These are phyloP conservation scores for Pogonocherus hispidulus DNA, from an alignment of 2,888 invertebrate genomes.

Conservation along the genomic window DNA sequence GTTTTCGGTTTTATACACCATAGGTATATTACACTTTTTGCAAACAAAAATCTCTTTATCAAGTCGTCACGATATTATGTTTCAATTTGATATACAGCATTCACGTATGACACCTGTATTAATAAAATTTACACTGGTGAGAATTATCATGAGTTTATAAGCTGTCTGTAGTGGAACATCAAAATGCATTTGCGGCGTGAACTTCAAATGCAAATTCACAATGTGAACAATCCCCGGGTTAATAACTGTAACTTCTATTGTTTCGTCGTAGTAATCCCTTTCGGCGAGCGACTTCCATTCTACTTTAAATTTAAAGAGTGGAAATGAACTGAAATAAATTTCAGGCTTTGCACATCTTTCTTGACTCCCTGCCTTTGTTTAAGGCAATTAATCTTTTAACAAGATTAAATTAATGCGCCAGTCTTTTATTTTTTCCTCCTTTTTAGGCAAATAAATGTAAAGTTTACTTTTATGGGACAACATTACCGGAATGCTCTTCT, in stretches of 20 bases:
- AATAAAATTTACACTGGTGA: too few species aligned
- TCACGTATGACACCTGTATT: too few species aligned
- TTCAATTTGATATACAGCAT: too few species aligned
- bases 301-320: slow-evolving; percentile 54
- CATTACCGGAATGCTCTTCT: slow-evolving; percentile 41
- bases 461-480: slow-evolving; percentile 43
- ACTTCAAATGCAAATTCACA: slow-evolving; percentile 48
- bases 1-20: too few species aligned
- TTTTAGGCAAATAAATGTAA: slow-evolving; percentile 40
- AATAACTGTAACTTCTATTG: slow-evolving; percentile 53
- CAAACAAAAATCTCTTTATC: too few species aligned
- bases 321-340: slow-evolving; percentile 57
- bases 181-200: slow-evolving; percentile 32
- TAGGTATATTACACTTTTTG: too few species aligned
- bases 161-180: slow-evolving; percentile 9
- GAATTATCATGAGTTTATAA: slow-evolving; percentile 6
- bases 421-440: slow-evolving; percentile 38
- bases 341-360: slow-evolving; percentile 54
- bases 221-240: slow-evolving; percentile 44
- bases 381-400: slow-evolving; percentile 55
- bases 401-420: slow-evolving; percentile 49
- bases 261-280: slow-evolving; percentile 50
- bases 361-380: slow-evolving; percentile 53
- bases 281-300: slow-evolving; percentile 47
- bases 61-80: too few species aligned